phyloP scores from a whole-genome alignment of 1,140 invertebrate genomes.

The Habropoda laboriosa region DNA sequence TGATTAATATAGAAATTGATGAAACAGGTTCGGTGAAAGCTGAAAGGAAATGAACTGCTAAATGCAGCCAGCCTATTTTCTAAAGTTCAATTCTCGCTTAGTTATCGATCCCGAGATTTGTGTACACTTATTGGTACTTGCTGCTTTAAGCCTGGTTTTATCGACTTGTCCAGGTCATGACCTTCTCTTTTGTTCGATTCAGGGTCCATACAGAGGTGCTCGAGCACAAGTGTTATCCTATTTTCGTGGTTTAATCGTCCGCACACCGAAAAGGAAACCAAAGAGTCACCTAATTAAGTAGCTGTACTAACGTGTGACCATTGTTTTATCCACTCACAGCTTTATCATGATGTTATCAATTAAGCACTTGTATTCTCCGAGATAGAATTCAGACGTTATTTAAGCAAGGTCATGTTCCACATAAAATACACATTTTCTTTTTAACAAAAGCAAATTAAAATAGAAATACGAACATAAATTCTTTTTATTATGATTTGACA shows the following conservation, averaged over 20 bases:
- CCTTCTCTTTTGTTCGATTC: constrained; percentile 11
- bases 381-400: neutral
- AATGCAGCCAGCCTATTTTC: neutral
- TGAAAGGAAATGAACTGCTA: neutral
- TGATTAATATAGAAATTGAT: neutral
- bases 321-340: neutral
- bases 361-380: neutral
- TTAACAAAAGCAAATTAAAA: no score
- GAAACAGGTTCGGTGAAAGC: neutral
- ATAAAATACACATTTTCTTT: no score
- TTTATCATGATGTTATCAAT: neutral
- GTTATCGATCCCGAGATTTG: constrained; percentile 1
- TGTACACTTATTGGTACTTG: constrained; percentile 1
- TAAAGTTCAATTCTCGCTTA: neutral
- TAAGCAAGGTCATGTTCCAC: no score
- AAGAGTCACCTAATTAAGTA: neutral
- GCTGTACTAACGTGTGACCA: neutral
- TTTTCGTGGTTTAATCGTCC: constrained; percentile 16
- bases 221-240: neutral
- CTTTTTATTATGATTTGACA: no score
- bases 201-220: neutral
- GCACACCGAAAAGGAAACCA: neutral
- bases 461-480: no score
- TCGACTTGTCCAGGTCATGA: constrained; percentile 17
- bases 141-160: constrained; percentile 1